These are phyloP conservation scores for Coenobita brevimanus DNA, from an alignment of 1,140 invertebrate species.

Conservation along the genomic window DNA sequence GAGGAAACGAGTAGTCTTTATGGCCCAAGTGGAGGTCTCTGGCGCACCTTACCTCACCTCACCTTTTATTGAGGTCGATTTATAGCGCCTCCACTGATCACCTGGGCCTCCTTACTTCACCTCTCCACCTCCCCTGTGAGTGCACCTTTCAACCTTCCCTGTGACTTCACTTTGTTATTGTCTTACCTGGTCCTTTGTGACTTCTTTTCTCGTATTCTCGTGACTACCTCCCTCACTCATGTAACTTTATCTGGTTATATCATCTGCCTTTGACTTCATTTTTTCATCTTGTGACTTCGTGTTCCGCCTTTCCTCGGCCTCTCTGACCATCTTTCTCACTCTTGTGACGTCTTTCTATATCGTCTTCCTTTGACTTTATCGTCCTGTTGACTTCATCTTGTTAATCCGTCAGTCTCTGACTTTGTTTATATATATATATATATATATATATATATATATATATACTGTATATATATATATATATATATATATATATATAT, in stretches of 20 bases:
- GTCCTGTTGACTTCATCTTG: not conserved
- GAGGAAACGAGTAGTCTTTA: constrained; percentile 4
- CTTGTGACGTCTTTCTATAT: not conserved
- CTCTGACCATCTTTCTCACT: not conserved
- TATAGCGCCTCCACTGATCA: constrained; percentile 24
- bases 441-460: not conserved
- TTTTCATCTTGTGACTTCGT: not conserved
- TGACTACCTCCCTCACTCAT: no score
- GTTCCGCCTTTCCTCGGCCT: not conserved
- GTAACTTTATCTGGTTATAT: not conserved
- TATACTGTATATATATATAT: no score
- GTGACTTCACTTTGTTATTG: no score
- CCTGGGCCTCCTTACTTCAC: not conserved
- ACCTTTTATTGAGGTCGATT: constrained; percentile 56
- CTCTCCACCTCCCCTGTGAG: no score
- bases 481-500: constrained; percentile 20
- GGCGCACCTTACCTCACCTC: not conserved
- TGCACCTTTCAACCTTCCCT: no score
- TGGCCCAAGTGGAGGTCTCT: constrained; percentile 10
- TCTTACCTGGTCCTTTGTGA: not conserved
- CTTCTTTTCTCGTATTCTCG: not conserved
- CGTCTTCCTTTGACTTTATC: not conserved
- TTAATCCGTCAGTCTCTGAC: no score
- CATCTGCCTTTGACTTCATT: not conserved
- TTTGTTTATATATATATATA: no score